Evolutionary conservation across 2,797 vertebrate genomes (phyloP).

Genomic region (Pangasius krempfi): DNA sequence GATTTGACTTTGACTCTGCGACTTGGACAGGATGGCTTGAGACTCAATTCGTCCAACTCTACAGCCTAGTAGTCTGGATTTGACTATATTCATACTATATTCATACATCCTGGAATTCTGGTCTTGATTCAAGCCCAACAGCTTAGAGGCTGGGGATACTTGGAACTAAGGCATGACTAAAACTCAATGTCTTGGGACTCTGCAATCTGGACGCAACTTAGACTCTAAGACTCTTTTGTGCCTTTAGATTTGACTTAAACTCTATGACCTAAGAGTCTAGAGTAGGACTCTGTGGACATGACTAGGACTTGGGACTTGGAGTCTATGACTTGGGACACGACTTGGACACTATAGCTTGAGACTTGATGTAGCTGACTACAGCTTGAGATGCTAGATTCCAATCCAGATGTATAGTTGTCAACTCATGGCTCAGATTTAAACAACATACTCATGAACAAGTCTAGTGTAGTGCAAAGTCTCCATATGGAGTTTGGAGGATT

Average conservation of each 20-base stretch:
- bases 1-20: not conserved
- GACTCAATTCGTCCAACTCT: not conserved
- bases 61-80: not conserved
- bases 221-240: not conserved
- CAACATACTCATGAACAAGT: not conserved
- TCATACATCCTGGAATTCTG: not conserved
- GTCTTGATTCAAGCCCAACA: not conserved
- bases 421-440: not conserved
- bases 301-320: not conserved
- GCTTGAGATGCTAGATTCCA: not conserved
- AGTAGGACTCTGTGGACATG: not conserved
- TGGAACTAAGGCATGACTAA: not conserved
- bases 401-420: not conserved
- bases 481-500: not conserved
- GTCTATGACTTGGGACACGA: not conserved
- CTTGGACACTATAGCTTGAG: not conserved
- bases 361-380: not conserved
- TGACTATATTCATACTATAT: not conserved
- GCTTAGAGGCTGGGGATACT: not conserved
- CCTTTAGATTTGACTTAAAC: not conserved
- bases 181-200: not conserved
- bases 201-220: not conserved
- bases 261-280: not conserved
- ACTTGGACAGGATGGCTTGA: not conserved
- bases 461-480: not conserved